These are phyloP conservation scores for Sylvilagus floridanus DNA, from an alignment of 2,797 vertebrate genomes.

Conservation along the genomic window DNA sequence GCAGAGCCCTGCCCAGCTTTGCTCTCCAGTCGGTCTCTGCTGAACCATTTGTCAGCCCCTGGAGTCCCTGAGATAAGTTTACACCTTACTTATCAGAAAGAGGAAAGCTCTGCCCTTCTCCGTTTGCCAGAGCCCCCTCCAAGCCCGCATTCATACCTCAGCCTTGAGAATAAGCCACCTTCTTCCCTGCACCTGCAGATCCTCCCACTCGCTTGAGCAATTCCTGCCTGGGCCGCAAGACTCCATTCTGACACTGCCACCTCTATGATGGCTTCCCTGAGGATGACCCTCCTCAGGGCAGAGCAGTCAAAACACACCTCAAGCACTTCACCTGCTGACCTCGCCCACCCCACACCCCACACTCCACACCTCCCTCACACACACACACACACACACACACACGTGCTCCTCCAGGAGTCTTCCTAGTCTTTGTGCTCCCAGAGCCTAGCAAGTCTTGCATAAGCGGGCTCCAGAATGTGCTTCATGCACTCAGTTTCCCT, in stretches of 20 bases:
- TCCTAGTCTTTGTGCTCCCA: background rate
- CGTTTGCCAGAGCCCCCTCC: background rate
- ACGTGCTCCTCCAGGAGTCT: background rate
- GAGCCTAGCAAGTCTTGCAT: background rate
- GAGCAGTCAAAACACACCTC: background rate
- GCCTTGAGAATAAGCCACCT: background rate
- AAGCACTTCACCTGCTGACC: background rate
- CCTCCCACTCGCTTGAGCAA: background rate
- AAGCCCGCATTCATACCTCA: background rate
- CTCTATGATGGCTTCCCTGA: background rate
- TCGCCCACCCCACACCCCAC: too few relatives aligned
- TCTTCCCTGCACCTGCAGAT: background rate
- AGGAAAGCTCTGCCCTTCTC: background rate
- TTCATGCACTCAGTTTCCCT: background rate
- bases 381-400: too few relatives aligned
- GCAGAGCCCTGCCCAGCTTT: background rate
- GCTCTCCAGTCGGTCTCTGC: background rate
- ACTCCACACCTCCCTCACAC: too few relatives aligned
- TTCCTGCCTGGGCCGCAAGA: background rate
- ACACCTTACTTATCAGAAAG: slow-evolving; percentile 25
- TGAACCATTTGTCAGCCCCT: background rate
- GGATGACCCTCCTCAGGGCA: background rate
- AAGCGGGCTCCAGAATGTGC: background rate
- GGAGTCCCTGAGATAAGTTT: background rate
- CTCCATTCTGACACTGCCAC: background rate